Evolutionary conservation across 2,888 invertebrate species (phyloP).

Genomic region (Crossocerus cetratus): DNA sequence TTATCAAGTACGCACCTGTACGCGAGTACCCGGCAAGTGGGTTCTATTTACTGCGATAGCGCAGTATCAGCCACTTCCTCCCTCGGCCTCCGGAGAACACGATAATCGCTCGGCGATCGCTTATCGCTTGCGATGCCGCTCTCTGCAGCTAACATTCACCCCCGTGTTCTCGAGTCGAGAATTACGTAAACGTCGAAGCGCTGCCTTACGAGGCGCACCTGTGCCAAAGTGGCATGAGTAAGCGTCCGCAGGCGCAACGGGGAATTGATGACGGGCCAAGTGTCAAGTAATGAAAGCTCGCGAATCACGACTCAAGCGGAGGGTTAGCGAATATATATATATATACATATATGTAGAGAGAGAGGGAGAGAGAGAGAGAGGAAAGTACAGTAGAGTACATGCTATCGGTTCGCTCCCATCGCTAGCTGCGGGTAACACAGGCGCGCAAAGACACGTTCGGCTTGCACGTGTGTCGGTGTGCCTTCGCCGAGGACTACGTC

Average conservation of each 20-base stretch:
- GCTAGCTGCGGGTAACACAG: slow-evolving; percentile 41
- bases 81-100: not conserved
- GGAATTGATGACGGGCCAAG: not conserved
- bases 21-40: not conserved
- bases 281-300: not conserved
- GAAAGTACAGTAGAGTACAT: not conserved
- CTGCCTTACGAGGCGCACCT: no score
- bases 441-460: slow-evolving; percentile 48
- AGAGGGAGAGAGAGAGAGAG: no score
- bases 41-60: not conserved
- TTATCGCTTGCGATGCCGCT: not conserved
- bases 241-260: not conserved
- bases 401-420: slow-evolving; percentile 38
- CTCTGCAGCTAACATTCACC: no score
- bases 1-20: slow-evolving; percentile 2
- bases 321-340: not conserved
- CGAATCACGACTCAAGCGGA: not conserved
- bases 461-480: slow-evolving; percentile 43
- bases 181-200: no score
- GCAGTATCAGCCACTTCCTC: not conserved
- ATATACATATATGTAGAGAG: no score
- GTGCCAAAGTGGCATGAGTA: not conserved
- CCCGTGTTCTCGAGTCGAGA: no score
- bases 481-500: slow-evolving; percentile 63
- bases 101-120: not conserved